Conservation (phyloP, 2,113 vertebrate genomes). For the Mobula birostris region DNA sequence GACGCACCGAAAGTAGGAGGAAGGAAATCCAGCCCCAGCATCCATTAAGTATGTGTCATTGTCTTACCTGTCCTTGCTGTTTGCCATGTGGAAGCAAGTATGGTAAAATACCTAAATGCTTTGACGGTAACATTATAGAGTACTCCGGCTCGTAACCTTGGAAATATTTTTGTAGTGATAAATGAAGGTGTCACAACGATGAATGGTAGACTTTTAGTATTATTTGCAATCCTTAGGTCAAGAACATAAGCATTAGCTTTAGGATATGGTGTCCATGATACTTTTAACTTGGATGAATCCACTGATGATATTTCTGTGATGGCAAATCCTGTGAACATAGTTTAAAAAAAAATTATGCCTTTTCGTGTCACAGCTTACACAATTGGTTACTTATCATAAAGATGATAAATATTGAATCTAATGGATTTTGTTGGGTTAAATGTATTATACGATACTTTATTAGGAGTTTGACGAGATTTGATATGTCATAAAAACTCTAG, state of each 20-base stretch:
- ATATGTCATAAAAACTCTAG: no score
- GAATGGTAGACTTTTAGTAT: background rate
- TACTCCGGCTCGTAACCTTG: conserved; percentile 39
- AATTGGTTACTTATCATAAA: background rate
- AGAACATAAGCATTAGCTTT: background rate
- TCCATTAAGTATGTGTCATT: background rate
- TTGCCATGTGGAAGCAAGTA: conserved; percentile 30
- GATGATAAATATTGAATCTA: background rate
- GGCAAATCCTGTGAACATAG: conserved; percentile 18
- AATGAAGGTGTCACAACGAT: background rate
- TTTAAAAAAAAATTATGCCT: background rate
- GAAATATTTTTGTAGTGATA: conserved; percentile 14
- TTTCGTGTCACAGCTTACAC: background rate
- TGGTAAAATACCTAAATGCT: conserved; percentile 18
- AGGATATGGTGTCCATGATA: conserved; percentile 23
- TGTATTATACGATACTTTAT: background rate
- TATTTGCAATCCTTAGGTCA: conserved; percentile 31
- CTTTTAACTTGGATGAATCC: background rate
- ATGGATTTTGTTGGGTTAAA: background rate
- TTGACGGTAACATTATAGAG: conserved; percentile 41
- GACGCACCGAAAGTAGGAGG: background rate
- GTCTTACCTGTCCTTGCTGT: conserved; percentile 40
- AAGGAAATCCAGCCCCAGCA: background rate
- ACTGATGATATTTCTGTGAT: conserved; percentile 8
- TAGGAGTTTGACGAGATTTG: no score